Conservation (phyloP, 2,888 invertebrate genomes). For the Andrena chrysosceles region DNA sequence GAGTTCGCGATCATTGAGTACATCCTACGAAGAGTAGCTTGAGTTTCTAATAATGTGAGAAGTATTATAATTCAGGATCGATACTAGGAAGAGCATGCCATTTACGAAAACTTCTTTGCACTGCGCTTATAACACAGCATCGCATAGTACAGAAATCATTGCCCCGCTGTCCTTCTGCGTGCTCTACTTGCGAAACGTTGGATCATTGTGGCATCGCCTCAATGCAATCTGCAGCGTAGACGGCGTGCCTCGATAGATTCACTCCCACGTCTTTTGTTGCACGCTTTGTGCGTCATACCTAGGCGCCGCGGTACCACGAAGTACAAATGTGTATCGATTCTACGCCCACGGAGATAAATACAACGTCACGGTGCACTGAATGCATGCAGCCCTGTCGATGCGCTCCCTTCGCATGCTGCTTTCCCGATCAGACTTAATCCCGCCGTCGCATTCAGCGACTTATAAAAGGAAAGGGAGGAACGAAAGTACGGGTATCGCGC, state of each 20-base stretch:
- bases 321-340: constrained; percentile 67
- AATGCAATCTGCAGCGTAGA: neutral
- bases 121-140: neutral
- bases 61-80: too few relatives aligned
- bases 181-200: constrained; percentile 18
- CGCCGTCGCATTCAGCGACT: constrained; percentile 14
- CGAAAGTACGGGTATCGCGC: constrained; percentile 10
- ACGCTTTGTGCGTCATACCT: constrained; percentile 31
- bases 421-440: constrained; percentile 52
- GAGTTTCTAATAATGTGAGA: too few relatives aligned
- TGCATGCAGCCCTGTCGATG: constrained; percentile 8
- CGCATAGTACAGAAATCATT: neutral
- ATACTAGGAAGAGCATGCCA: too few relatives aligned
- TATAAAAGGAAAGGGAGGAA: neutral
- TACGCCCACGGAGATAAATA: constrained; percentile 46
- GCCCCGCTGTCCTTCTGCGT: neutral
- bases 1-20: too few relatives aligned
- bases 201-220: neutral
- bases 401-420: neutral
- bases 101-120: neutral
- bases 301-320: constrained; percentile 38
- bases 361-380: constrained; percentile 27
- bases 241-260: constrained; percentile 27
- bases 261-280: constrained; percentile 35
- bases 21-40: too few relatives aligned